Percentiles rank a stretch among this genome's conserved stretches.
Evolutionary conservation across 2,888 invertebrate genomes (phyloP).

Genomic region (Macrostomum cliftonense): DNA sequence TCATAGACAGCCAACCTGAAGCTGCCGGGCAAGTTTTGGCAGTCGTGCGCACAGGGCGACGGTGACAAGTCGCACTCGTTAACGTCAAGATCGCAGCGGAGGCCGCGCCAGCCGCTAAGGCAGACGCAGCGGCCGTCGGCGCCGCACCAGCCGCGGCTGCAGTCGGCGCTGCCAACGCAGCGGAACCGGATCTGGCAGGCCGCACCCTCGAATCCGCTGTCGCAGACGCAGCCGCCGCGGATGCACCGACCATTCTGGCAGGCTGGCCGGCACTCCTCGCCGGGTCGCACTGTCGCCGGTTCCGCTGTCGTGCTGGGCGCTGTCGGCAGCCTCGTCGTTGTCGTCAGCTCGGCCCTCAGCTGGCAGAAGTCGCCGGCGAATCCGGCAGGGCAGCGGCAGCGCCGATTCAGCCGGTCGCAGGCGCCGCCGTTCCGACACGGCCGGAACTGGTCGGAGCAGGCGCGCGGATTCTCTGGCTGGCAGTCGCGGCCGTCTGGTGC

Average conservation of each 20-base stretch:
- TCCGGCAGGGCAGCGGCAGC: not conserved
- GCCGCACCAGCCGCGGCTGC: constrained; percentile 1
- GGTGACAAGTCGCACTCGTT: constrained; percentile 3
- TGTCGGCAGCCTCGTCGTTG: too few species aligned
- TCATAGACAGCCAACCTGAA: not conserved
- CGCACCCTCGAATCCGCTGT: too few species aligned
- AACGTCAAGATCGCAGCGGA: constrained; percentile 1
- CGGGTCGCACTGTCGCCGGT: too few species aligned
- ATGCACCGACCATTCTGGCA: too few species aligned
- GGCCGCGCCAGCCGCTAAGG: not conserved
- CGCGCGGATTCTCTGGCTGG: not conserved
- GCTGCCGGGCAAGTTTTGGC: not conserved
- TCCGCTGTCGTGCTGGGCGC: too few species aligned
- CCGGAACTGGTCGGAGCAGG: not conserved
- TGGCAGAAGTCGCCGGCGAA: too few species aligned
- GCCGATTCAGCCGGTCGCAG: not conserved
- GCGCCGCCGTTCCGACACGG: not conserved
- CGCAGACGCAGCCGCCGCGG: too few species aligned
- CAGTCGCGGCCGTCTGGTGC: not conserved
- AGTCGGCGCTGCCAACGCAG: not conserved
- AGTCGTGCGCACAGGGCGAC: not conserved
- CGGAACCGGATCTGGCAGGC: too few species aligned
- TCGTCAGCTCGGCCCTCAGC: too few species aligned
- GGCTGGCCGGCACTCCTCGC: too few species aligned
- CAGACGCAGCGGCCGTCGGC: not conserved